Conservation (phyloP, 2,888 invertebrate species). For the Schizaphis graminum region DNA sequence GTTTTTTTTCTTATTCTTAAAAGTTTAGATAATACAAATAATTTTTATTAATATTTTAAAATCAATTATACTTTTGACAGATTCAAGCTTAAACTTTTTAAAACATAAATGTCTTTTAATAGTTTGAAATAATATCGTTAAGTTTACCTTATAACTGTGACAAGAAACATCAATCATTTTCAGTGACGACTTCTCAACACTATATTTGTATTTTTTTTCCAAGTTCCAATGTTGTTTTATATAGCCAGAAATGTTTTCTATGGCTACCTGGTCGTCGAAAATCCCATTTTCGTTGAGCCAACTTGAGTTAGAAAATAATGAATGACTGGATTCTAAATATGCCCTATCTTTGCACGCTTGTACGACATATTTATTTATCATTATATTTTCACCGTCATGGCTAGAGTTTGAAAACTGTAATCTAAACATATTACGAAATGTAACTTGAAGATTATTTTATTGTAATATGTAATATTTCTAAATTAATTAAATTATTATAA, state of each 20-base stretch:
- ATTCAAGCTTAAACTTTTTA: neutral
- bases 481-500: neutral
- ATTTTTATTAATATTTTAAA: neutral
- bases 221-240: constrained; percentile 43
- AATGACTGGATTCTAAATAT: neutral
- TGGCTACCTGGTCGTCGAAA: neutral
- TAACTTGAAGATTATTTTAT: neutral
- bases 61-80: neutral
- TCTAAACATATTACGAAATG: neutral
- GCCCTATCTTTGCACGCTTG: neutral
- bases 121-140: neutral
- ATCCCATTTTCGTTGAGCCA: constrained; percentile 21
- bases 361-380: neutral
- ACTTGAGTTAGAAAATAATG: neutral
- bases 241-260: neutral
- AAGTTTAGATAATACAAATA: neutral
- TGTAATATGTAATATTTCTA: neutral
- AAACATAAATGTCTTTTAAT: neutral
- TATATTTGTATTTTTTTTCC: constrained; percentile 12
- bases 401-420: neutral
- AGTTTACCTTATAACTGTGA: constrained; percentile 28
- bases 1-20: neutral
- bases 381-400: neutral
- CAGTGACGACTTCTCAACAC: neutral
- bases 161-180: neutral